Percentiles rank a stretch among this genome's conserved stretches.
Evolutionary conservation across 37 sponge, comb jelly and placozoan genomes (phyloP).

Genomic region (Amphimedon queenslandica): DNA sequence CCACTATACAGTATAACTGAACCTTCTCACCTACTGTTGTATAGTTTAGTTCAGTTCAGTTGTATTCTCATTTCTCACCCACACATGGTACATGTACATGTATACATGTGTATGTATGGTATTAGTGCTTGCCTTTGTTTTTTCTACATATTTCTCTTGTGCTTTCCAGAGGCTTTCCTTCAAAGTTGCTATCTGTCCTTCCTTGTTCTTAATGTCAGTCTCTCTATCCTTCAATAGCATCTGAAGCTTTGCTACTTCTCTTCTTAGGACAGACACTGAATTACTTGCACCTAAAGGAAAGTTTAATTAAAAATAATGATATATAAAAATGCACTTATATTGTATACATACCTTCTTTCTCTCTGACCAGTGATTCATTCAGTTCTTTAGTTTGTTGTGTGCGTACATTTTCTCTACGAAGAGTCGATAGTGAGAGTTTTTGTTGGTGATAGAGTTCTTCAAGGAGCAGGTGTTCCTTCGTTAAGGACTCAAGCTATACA

Average conservation of each 20-base stretch:
- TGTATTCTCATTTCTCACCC: no score
- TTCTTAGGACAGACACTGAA: constrained; percentile 12
- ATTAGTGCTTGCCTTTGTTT: constrained; percentile 37
- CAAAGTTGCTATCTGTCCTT: constrained; percentile 7
- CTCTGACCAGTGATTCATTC: constrained; percentile 14
- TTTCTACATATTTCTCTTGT: constrained; percentile 12
- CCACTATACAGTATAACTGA: no score
- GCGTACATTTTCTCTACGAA: no score
- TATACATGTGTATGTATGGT: no score
- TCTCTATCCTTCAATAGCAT: background rate
- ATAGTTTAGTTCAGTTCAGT: no score
- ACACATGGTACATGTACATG: no score
- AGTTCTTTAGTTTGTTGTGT: background rate
- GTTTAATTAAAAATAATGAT: background rate
- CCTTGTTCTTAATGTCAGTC: no score
- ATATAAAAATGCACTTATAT: background rate
- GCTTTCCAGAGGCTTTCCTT: background rate
- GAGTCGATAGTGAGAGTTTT: no score
- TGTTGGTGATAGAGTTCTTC: no score
- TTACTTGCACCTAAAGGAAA: background rate
- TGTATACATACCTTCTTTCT: constrained; percentile 24
- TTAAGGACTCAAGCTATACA: no score
- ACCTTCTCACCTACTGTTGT: no score
- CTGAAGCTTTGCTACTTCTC: background rate
- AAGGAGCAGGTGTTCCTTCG: no score